Evolutionary conservation across 2,888 invertebrate species (phyloP).

Genomic region (Bellardia bayeri): DNA sequence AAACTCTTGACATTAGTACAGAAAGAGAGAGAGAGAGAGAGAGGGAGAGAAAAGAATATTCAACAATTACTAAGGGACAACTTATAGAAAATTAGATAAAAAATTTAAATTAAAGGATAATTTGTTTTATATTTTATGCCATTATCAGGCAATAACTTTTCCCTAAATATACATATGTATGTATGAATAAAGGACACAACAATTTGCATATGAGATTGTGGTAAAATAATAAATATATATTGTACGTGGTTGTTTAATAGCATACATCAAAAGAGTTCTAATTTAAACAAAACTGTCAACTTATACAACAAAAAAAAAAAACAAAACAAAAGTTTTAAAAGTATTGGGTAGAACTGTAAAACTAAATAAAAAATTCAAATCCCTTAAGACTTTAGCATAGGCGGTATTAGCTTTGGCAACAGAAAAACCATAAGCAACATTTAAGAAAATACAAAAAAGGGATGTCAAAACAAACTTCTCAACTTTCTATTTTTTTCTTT

Average conservation of each 20-base stretch:
- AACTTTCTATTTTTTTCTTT: not conserved
- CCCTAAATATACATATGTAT: not conserved
- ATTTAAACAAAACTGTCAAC: conserved; percentile 43
- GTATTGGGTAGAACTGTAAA: conserved; percentile 7
- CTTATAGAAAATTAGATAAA: conserved; percentile 22
- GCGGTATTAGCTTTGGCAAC: conserved; percentile 4
- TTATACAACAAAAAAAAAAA: conserved; percentile 14
- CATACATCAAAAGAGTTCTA: conserved; percentile 27
- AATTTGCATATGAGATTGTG: conserved; percentile 31
- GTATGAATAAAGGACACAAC: not conserved
- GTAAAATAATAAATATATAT: not conserved
- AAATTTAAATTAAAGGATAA: conserved; percentile 40
- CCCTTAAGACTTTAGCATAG: conserved; percentile 57
- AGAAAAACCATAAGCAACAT: conserved; percentile 29
- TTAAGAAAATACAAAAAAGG: conserved; percentile 39
- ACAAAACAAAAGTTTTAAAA: conserved; percentile 2
- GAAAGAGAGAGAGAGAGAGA: not conserved
- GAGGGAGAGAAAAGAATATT: not conserved
- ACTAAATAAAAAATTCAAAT: conserved; percentile 43
- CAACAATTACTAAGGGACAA: conserved; percentile 4
- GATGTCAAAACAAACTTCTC: conserved; percentile 46
- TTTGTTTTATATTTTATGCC: conserved; percentile 18
- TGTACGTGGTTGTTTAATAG: not conserved
- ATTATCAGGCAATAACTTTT: not conserved
- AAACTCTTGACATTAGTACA: conserved; percentile 22